These are phyloP conservation scores for Miniopterus natalensis DNA, from an alignment of 2,113 vertebrate species.

Conservation along the genomic window DNA sequence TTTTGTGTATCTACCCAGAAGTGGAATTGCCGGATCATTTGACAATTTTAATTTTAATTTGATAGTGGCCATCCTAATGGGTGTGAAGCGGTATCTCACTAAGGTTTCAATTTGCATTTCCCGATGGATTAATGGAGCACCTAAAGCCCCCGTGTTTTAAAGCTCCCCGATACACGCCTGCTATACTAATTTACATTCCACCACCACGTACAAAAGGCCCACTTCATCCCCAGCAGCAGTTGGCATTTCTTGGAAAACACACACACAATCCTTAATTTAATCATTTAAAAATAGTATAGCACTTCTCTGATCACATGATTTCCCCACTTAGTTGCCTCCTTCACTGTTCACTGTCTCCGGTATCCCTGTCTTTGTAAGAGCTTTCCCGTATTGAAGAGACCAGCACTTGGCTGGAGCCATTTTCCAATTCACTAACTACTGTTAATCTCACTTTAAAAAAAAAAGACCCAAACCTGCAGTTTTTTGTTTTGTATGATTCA, in stretches of 20 bases:
- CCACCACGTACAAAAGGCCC: background rate
- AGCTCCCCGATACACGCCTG: background rate
- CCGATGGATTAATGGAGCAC: background rate
- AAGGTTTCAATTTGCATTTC: background rate
- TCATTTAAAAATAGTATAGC: background rate
- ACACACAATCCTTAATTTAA: background rate
- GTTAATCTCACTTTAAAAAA: background rate
- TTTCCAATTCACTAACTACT: background rate
- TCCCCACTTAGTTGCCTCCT: background rate
- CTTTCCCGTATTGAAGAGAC: background rate
- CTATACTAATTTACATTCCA: background rate
- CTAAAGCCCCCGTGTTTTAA: background rate
- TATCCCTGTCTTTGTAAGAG: background rate
- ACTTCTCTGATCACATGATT: background rate
- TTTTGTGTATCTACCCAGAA: background rate
- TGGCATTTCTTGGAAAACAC: background rate
- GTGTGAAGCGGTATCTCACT: background rate
- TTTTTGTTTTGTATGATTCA: background rate
- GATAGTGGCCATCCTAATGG: background rate
- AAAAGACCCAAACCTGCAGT: background rate
- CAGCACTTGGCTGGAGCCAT: background rate
- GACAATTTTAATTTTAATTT: background rate
- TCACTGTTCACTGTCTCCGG: background rate
- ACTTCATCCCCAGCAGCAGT: background rate
- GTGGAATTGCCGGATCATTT: background rate